Evolutionary conservation across 2,888 invertebrate genomes (phyloP).

Genomic region (Callosobruchus maculatus): DNA sequence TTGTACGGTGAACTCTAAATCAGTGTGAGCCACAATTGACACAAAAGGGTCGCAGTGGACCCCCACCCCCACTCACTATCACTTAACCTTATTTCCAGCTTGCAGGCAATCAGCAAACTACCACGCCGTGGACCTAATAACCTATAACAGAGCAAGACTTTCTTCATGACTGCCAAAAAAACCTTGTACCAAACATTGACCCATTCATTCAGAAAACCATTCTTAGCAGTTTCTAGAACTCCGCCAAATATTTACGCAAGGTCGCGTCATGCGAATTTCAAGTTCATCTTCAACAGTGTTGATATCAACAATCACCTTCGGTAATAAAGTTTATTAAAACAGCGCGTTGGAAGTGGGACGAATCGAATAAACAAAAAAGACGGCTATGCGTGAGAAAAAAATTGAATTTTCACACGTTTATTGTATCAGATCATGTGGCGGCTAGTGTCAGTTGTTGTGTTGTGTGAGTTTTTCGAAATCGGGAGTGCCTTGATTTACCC

Average conservation of each 20-base stretch:
- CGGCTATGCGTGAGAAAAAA: neutral
- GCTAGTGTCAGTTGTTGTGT: slow-evolving; percentile 9
- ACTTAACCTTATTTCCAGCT: too few relatives aligned
- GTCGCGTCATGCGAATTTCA: neutral
- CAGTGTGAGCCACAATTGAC: too few relatives aligned
- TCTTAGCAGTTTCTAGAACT: neutral
- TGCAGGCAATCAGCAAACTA: too few relatives aligned
- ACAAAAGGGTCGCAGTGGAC: too few relatives aligned
- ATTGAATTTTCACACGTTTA: neutral
- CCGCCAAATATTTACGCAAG: neutral
- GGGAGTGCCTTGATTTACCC: slow-evolving; percentile 22
- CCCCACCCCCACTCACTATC: too few relatives aligned
- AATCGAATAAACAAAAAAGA: neutral
- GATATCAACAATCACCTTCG: neutral
- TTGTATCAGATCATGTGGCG: slow-evolving; percentile 11
- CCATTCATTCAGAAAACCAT: neutral
- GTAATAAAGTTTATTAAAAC: neutral
- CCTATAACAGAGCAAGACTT: too few relatives aligned
- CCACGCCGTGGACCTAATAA: too few relatives aligned
- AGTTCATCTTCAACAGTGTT: neutral
- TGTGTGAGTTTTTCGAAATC: slow-evolving; percentile 13
- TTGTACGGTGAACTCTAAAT: too few relatives aligned
- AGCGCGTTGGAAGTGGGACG: neutral
- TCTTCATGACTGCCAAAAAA: neutral
- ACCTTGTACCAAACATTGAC: neutral